Evolutionary conservation across 2,888 invertebrate species (phyloP), one percentile per base, ranked within the genome.

Genomic region (Crepidodera aurea): DNA sequence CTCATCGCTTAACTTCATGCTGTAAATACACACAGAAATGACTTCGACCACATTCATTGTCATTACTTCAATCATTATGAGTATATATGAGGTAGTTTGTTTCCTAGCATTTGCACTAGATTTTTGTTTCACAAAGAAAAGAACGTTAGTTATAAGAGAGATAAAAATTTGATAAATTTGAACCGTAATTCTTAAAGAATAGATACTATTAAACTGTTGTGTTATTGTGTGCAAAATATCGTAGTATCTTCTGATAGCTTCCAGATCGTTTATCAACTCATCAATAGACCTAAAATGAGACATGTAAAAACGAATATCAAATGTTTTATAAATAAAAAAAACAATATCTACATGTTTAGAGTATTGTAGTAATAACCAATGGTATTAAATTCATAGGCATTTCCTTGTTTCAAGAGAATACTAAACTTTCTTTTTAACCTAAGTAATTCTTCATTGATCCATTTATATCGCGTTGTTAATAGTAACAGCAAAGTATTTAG

Each of bases 31-130:
- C 3, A 54, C 27, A 13, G 29, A 27, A 15, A 42, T 16, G 7
- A 54, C 1, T 54, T 54, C 27, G 40, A 42, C 12, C 1, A 42
- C 8, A 19, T 54, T 54, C 54, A 54, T 54, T 10, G 19, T 5
- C 54, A 54, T 54, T 1, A 54, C 54, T 54, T 42, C 54, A 7
- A 54, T 32, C n/a, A 54, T 54, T 2, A 54, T 54, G 0, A 54
- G 18, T 10, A 54, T 42, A 16, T 54, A 54, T 5, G 29, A 15
- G 1, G 42, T 4, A 6, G 16, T 25, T 32, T 42, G 40, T 54
- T 54, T 54, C 18, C 54, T 40, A 10, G 1, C 18, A 19, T 42
- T 54, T 7, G 54, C 54, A 34, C 29, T 27, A 13, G 39, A 25
- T 12, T 42, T 15, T 13, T 54, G 54, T 16, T 54, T 54, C 4